Conservation (phyloP, 1,140 invertebrate genomes). For the Pygmarrhopalites habei region DNA sequence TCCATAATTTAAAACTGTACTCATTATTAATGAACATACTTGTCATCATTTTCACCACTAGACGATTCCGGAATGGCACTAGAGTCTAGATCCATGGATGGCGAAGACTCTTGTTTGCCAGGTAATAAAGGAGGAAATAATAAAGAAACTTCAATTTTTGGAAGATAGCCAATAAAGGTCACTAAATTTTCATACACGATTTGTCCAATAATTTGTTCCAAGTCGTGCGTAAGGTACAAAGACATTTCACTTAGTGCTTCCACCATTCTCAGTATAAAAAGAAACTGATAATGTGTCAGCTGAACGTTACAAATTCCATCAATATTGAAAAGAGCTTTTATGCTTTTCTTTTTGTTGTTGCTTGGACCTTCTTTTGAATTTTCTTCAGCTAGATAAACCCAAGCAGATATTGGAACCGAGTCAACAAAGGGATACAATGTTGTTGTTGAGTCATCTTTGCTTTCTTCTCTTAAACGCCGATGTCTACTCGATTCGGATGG, state of each 20-base stretch:
- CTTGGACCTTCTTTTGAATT: not conserved
- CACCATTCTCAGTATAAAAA: conserved; percentile 74
- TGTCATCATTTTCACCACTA: conserved; percentile 20
- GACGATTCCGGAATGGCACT: conserved; percentile 23
- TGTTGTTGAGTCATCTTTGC: conserved; percentile 12
- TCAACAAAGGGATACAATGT: conserved; percentile 68
- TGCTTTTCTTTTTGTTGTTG: conserved; percentile 16
- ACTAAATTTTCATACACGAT: conserved; percentile 30
- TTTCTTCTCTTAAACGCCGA: not conserved
- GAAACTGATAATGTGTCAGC: conserved; percentile 85
- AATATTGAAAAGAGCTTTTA: conserved; percentile 26
- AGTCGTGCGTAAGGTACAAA: conserved; percentile 70
- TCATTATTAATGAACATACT: conserved; percentile 7
- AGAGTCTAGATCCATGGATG: conserved; percentile 21
- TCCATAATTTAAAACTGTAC: too few relatives aligned
- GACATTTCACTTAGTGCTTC: conserved; percentile 74
- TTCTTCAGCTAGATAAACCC: conserved; percentile 51
- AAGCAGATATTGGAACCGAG: conserved; percentile 77
- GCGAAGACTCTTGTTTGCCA: conserved; percentile 15
- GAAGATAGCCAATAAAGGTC: conserved; percentile 27
- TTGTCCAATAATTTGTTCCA: conserved; percentile 58
- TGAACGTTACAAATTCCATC: conserved; percentile 58
- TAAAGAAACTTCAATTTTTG: conserved; percentile 25
- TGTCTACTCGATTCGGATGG: not conserved
- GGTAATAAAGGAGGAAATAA: conserved; percentile 26